These are phyloP conservation scores for Busseola fusca DNA, from an alignment of 2,888 invertebrate species.

Conservation along the genomic window DNA sequence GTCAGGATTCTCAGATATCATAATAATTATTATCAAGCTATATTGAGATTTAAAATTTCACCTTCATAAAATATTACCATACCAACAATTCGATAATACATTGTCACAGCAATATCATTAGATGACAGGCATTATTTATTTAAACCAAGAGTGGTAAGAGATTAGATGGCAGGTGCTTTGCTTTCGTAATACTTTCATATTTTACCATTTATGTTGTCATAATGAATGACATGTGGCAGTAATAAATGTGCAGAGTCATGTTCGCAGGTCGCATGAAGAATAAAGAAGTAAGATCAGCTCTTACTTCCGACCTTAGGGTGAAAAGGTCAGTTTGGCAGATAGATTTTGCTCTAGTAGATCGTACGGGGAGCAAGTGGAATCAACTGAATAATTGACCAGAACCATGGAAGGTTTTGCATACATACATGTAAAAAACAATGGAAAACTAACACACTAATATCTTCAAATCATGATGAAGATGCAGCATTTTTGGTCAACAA, in stretches of 20 bases:
- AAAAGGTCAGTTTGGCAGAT: neutral
- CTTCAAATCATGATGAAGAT: neutral
- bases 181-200: neutral
- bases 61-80: neutral
- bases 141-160: no score
- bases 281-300: slow-evolving; percentile 8
- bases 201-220: neutral
- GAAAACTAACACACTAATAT: neutral
- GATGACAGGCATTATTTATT: neutral
- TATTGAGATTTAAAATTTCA: neutral
- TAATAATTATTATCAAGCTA: neutral
- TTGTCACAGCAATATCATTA: neutral
- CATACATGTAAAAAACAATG: neutral
- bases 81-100: neutral
- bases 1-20: neutral
- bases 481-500: neutral
- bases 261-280: neutral
- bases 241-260: slow-evolving; percentile 10
- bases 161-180: neutral
- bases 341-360: neutral
- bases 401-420: neutral
- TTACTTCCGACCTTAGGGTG: neutral
- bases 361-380: neutral
- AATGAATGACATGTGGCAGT: neutral
- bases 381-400: neutral